Conservation (phyloP, 2,113 vertebrate species). For the Elachura formosa region DNA sequence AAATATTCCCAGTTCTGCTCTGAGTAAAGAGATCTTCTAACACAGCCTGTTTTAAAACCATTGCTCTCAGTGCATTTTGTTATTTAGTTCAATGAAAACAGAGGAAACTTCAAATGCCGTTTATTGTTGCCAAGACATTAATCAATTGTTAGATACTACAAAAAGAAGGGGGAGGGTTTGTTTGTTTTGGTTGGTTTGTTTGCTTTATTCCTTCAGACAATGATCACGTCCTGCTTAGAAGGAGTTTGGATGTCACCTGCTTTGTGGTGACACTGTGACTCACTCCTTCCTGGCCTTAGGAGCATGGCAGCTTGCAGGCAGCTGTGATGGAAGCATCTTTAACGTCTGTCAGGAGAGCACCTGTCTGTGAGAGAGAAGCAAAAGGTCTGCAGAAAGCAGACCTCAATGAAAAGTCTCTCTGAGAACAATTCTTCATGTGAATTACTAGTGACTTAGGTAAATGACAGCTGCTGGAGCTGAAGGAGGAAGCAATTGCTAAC, state of each 20-base stretch:
- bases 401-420: background rate
- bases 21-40: background rate
- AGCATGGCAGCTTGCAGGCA: background rate
- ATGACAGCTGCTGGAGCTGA: background rate
- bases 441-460: background rate
- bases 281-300: background rate
- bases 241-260: background rate
- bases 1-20: conserved; percentile 10
- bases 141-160: background rate
- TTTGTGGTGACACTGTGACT: background rate
- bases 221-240: background rate
- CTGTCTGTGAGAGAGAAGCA: background rate
- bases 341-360: background rate
- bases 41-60: background rate
- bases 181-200: background rate
- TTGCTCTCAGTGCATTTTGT: background rate
- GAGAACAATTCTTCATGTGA: background rate
- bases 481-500: background rate
- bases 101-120: background rate
- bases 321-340: background rate
- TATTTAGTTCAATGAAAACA: background rate
- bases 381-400: no score
- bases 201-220: background rate
- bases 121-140: background rate
- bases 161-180: background rate